Percentiles rank a stretch among this genome's conserved stretches.
These are phyloP conservation scores for Orbicella faveolata DNA, from an alignment of 64 coral and sea anemone genomes.

Conservation along the genomic window DNA sequence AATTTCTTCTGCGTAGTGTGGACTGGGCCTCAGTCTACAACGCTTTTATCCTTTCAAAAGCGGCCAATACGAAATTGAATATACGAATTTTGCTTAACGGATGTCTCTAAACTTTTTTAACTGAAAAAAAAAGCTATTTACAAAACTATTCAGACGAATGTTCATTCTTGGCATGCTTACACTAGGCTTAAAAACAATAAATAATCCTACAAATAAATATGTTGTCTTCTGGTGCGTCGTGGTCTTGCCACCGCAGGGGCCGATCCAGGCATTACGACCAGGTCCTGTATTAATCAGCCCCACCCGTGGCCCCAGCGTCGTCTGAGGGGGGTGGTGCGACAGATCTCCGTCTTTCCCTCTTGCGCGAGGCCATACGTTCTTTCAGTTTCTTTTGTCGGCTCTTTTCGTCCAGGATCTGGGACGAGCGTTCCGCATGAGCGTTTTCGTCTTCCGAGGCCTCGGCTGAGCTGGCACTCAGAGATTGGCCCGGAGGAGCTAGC, in stretches of 20 bases:
- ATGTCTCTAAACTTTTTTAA: no score
- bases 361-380: constrained; percentile 85
- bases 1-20: no score
- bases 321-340: neutral
- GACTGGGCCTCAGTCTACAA: no score
- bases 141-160: neutral
- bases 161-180: neutral
- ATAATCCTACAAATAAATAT: constrained; percentile 31
- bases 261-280: neutral
- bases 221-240: neutral
- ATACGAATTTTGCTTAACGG: no score
- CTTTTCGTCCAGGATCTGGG: constrained; percentile 86
- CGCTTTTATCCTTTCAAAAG: no score
- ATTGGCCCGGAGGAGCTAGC: constrained; percentile 74
- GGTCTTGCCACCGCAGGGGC: constrained; percentile 1
- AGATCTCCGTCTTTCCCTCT: constrained; percentile 48
- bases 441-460: constrained; percentile 73
- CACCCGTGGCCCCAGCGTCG: neutral
- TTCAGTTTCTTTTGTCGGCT: constrained; percentile 86
- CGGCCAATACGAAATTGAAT: no score
- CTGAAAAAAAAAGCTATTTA: neutral
- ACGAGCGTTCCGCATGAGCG: constrained; percentile 38
- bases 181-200: neutral
- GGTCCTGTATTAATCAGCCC: neutral
- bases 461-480: constrained; percentile 52